Evolutionary conservation across 2,888 invertebrate genomes (phyloP), one percentile per base, ranked within the genome.

Genomic region (Oxytorus armatus): DNA sequence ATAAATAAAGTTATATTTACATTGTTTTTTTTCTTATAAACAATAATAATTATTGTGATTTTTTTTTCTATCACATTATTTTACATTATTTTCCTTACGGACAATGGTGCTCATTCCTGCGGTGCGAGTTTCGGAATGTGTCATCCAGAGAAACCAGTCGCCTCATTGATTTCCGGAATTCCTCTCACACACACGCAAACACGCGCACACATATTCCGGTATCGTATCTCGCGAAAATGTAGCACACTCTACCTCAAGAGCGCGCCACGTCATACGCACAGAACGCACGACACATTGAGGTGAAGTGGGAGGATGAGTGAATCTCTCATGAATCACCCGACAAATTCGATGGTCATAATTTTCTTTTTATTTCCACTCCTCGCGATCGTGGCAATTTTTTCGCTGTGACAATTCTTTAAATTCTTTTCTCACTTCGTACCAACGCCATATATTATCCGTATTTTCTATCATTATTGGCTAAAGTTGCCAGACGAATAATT

Each of bases 161-260:
- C 16, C 47, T 65, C 77, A 77, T 77, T 70, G 77, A 77, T 63
- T 77, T 70, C 70, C 55, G 77, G 70, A 70, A 77, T 63, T 77
- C 53, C 77, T 44, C 61, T 23, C 51, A 23, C 29, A 36, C 18
- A 3, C 11, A 47, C 33, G 53, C 42, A 44, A 4, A 57, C 10
- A 44, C 18, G 3, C 21, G 29, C 69, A n/a, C 55, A 36, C 51
- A 51, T 29, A 14, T 7, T 21, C 14, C 18, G 44, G 14, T 33
- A 25, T 29, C 51, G 33, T 70, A 59, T 63, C 69, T 36, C 23
- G 44, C 36, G 69, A 68, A 44, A 42, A 69, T 63, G 42, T 70
- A 39, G 47, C 47, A 14, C 70, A 36, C 25, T 55, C 33, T 14
- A 29, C 10, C 29, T 69, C 55, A 8, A 42, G 44, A 69, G 55